Base-by-base conservation (phyloP, 2,113 vertebrate genomes). In the Daphoenositta chrysoptera region DNA sequence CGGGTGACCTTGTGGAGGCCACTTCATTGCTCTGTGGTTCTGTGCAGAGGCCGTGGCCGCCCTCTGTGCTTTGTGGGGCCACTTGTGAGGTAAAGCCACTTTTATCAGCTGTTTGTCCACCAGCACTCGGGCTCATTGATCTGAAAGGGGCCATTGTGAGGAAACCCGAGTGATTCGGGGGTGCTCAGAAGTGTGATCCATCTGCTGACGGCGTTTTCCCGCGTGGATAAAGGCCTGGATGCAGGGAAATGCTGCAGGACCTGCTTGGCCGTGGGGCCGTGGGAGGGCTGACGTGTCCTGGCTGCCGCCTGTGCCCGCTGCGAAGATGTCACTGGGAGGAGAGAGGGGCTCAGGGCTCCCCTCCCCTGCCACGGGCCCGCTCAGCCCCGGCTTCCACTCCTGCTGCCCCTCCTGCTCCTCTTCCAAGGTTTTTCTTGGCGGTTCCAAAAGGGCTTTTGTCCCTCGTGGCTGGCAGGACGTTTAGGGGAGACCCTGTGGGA, bases 121-220 rank as follows among this genome's bases (percentile, higher is more conserved):
- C 37, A 0, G 15, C 50, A 0, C 66, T 27, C 21, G 64, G 57
- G 37, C 51, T 51, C 51, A 1, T 9, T 20, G 37, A 23, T 7
- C 53, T 86, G 88, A 66, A 54, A 70, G 64, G 70, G 23, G 19
- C 4, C 4, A 2, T 57, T 69, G 81, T 56, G 1, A 13, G 10
- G 73, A 35, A 65, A n/a, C 11, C 48, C 3, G 0, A 7, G 27
- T 4, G 39, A 11, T 44, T 33, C 69, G 23, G 5, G 3, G 1
- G 11, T 12, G 31, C 57, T 57, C 5, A 2, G 3, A 15, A 23
- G 51, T 10, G 76, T 3, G 40, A 44, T 15, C 70, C 70, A 1
- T 44, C n/a, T 31, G 81, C 47, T 79, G 11, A 16, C 6, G 60
- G 51, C 8, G 51, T 22, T 95, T 53, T 35, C 69, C 95, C 19